Conservation (phyloP, 2,888 invertebrate genomes). For the Tetragnatha montana region DNA sequence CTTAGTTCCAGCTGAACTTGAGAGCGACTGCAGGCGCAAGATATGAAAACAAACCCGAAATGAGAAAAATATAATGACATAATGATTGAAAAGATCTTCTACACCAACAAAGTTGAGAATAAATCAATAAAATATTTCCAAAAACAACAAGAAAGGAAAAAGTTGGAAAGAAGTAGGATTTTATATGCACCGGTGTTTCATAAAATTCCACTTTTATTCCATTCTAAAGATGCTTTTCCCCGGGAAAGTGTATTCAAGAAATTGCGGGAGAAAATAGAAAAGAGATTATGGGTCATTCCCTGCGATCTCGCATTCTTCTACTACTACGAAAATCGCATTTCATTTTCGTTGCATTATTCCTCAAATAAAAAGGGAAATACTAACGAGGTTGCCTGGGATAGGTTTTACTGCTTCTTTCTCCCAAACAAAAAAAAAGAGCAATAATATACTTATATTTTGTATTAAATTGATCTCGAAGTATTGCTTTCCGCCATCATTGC, state of each 20-base stretch:
- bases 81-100: constrained; percentile 56
- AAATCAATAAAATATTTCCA: constrained; percentile 60
- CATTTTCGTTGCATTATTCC: constrained; percentile 38
- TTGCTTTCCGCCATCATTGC: constrained; percentile 14
- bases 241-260: constrained; percentile 22
- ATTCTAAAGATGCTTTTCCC: constrained; percentile 25
- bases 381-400: constrained; percentile 5
- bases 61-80: constrained; percentile 33
- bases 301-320: constrained; percentile 49
- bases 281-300: constrained; percentile 58
- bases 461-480: constrained; percentile 38
- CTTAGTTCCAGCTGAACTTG: no score
- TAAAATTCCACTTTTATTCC: constrained; percentile 59
- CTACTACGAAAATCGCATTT: constrained; percentile 44
- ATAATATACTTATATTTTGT: constrained; percentile 13
- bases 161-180: constrained; percentile 35
- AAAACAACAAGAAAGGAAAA: constrained; percentile 3
- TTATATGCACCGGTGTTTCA: constrained; percentile 57
- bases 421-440: neutral
- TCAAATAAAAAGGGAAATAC: constrained; percentile 31
- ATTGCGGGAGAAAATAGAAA: constrained; percentile 54
- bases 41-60: no score
- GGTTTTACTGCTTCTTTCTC: constrained; percentile 31
- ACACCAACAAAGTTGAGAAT: constrained; percentile 47
- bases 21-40: no score